phyloP scores from a whole-genome alignment of 2,113 vertebrate species.

The Willisornis vidua region DNA sequence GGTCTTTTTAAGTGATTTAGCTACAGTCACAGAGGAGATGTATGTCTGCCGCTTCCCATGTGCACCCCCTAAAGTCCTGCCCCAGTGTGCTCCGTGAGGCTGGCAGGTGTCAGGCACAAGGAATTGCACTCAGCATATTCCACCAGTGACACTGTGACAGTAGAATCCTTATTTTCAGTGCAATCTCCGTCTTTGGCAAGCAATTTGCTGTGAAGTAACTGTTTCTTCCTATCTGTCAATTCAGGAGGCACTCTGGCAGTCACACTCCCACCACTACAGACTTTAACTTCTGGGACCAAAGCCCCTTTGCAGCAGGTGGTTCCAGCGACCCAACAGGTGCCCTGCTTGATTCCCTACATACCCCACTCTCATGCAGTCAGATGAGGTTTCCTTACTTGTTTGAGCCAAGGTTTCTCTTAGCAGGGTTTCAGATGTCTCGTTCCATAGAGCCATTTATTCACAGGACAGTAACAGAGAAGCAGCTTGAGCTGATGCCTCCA shows the following conservation, averaged over 20 bases:
- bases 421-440: neutral
- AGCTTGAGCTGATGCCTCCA: neutral
- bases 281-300: no score
- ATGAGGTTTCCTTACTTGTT: neutral
- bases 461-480: neutral
- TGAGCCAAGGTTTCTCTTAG: neutral
- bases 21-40: neutral
- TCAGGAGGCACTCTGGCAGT: neutral
- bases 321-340: fast-evolving
- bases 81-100: fast-evolving
- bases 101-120: neutral
- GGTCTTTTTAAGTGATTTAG: neutral
- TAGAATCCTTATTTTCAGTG: neutral
- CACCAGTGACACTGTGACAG: neutral
- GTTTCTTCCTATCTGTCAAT: neutral
- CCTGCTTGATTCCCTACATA: neutral
- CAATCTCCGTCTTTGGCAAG: neutral
- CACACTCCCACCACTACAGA: neutral
- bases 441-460: neutral
- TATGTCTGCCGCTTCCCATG: fast-evolving
- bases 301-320: no score
- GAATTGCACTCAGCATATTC: neutral
- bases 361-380: neutral
- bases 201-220: neutral
- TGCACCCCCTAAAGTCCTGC: neutral